These are phyloP conservation scores for Endomychus coccineus DNA, from an alignment of 2,888 invertebrate genomes.

Conservation along the genomic window DNA sequence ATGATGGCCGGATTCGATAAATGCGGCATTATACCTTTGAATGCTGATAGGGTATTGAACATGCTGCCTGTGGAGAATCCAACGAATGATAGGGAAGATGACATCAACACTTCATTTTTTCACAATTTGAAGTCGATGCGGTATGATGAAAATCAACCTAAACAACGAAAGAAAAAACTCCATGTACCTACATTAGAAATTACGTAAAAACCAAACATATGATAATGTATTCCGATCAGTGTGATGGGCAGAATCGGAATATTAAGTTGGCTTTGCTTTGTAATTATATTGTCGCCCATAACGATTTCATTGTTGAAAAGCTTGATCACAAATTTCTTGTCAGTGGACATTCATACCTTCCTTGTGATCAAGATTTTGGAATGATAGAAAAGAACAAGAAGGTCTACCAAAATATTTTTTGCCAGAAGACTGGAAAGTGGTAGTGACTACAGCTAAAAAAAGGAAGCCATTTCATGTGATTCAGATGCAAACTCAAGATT, in stretches of 20 bases:
- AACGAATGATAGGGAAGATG: no score
- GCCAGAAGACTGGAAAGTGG: conserved; percentile 11
- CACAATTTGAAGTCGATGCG: no score
- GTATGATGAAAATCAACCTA: no score
- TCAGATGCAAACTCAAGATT: conserved; percentile 17
- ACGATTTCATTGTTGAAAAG: conserved; percentile 15
- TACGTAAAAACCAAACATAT: conserved; percentile 18
- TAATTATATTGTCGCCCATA: conserved; percentile 20
- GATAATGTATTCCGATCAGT: conserved; percentile 20
- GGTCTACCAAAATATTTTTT: conserved; percentile 8
- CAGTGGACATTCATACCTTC: conserved; percentile 18
- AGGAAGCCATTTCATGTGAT: conserved; percentile 12
- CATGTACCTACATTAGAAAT: no score
- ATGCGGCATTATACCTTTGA: no score
- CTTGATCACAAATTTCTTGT: conserved; percentile 21
- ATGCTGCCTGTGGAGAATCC: no score
- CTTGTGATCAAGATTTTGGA: conserved; percentile 10
- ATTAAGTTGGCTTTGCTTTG: conserved; percentile 22
- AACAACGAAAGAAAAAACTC: no score
- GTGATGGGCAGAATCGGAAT: conserved; percentile 23
- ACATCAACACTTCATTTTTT: no score
- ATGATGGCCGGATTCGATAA: no score
- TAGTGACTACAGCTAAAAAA: conserved; percentile 9
- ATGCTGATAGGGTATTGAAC: no score
- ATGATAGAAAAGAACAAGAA: conserved; percentile 9